Conservation (phyloP, 2,888 invertebrate species). For the Prosopocoilus inquinatus region DNA sequence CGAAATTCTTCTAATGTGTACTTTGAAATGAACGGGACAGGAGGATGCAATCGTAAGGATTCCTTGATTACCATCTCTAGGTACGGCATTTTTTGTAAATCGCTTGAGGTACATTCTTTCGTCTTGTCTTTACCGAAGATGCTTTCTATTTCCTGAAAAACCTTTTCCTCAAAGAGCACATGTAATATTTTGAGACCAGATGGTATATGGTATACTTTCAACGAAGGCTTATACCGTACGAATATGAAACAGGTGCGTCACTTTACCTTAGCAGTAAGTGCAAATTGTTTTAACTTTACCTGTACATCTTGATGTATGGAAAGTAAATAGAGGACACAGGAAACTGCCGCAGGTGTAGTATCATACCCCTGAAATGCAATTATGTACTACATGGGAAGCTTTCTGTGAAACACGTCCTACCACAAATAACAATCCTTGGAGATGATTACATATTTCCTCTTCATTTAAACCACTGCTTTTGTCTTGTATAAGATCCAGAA, state of each 20-base stretch:
- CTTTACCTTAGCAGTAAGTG: no score
- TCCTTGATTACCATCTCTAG: constrained; percentile 57
- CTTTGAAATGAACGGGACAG: constrained; percentile 54
- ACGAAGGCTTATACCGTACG: no score
- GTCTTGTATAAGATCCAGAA: no score
- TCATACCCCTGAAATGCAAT: constrained; percentile 48
- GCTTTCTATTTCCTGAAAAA: constrained; percentile 42
- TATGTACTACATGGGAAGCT: not conserved
- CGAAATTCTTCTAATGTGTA: constrained; percentile 46
- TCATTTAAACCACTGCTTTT: constrained; percentile 35
- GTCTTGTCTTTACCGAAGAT: constrained; percentile 38
- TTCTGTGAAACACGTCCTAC: constrained; percentile 43
- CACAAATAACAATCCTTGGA: constrained; percentile 74
- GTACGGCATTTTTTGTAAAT: constrained; percentile 56
- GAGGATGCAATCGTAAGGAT: constrained; percentile 53
- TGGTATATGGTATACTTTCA: no score
- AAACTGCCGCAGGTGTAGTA: constrained; percentile 51
- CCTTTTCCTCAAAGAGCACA: constrained; percentile 43
- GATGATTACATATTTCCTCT: constrained; percentile 64
- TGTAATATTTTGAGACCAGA: not conserved
- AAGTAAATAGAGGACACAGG: constrained; percentile 49
- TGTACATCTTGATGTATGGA: constrained; percentile 50
- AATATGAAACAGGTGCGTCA: no score
- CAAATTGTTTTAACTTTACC: no score
- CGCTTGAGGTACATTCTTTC: constrained; percentile 34